phyloP scores from a whole-genome alignment of 2,888 invertebrate species.

The Eucera pruinosa region DNA sequence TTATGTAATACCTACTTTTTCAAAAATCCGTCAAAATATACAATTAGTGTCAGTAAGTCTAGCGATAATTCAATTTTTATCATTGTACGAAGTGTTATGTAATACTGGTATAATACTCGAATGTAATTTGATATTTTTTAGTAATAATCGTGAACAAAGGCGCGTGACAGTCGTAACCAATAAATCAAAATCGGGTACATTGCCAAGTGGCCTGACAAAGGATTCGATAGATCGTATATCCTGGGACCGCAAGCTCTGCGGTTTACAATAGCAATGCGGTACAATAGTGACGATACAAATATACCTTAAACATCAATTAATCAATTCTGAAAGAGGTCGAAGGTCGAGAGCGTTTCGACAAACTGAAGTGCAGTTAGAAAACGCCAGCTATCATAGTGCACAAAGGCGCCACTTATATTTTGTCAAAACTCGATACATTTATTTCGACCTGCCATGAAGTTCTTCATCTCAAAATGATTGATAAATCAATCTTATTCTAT shows the following conservation, averaged over 20 bases:
- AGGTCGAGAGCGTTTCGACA: slow-evolving; percentile 68
- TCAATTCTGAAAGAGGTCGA: slow-evolving; percentile 71
- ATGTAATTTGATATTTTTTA: neutral
- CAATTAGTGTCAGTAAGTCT: too few species aligned
- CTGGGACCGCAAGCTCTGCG: slow-evolving; percentile 50
- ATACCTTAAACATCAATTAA: slow-evolving; percentile 77
- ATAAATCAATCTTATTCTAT: too few species aligned
- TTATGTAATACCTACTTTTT: too few species aligned
- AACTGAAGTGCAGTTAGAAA: slow-evolving; percentile 47
- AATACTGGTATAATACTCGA: neutral
- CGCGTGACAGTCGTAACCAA: slow-evolving; percentile 51
- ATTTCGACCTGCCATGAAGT: slow-evolving; percentile 4
- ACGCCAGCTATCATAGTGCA: slow-evolving; percentile 21
- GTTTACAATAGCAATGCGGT: slow-evolving; percentile 66
- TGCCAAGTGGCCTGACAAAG: slow-evolving; percentile 59
- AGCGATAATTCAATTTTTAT: neutral
- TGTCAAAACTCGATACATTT: slow-evolving; percentile 59
- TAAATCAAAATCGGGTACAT: slow-evolving; percentile 69
- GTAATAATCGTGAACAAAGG: slow-evolving; percentile 6
- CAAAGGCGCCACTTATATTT: slow-evolving; percentile 54
- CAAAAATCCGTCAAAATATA: too few species aligned
- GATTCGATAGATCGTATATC: slow-evolving; percentile 54
- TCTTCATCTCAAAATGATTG: too few species aligned
- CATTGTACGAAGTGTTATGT: neutral
- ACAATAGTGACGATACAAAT: slow-evolving; percentile 73